Base-by-base conservation (phyloP, 2,888 invertebrate genomes). In the Caenorhabditis drosophilae region DNA sequence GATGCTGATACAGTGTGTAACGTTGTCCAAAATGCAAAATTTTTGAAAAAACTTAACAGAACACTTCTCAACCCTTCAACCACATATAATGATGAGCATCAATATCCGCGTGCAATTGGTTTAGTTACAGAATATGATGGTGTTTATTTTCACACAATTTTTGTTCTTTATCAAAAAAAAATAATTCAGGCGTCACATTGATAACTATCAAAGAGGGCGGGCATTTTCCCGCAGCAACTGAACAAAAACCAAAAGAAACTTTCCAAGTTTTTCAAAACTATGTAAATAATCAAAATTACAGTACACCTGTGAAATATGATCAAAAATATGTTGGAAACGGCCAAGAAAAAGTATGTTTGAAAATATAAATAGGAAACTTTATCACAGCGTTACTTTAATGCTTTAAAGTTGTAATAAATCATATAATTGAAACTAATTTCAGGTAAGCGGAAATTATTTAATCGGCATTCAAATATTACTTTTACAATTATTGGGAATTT, bases 1-100 rank as follows among this genome's bases (percentile, higher is more conserved):
- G 86, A 87, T 78, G 82, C 85, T 25, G 80, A 87, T 71, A 85
- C 86, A 83, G 84, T 86, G 1, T 87, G 86, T 76, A 86, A 86
- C 71, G 86, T 85, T 70, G 82, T 86, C 1, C 86, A 86, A 34
- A 86, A 86, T 73, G 83, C 85, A 57, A 86, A 79, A 85, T 87
- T 87, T 75, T 77, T 85, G 6, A 71, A 59, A 47, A 57, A 76
- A 18, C 79, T 85, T 4, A 63, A 76, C 1, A 69, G 64, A 11
- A 56, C 72, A 42, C 78, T 84, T 61, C 66, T 62, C 7, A 25
- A 45, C 2, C 31, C 60, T 6, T 46, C 70, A 26, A 48, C 55
- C 0, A 41, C 56, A 7, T 75, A 54, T 54, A 61, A 60, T 7
- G 73, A 76, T 45, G 49, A 56, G 7, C 54, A 50, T 1, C 71